A percentile compares a stretch with the other conserved stretches of the same genome.
Conservation (phyloP, 2,113 vertebrate genomes). For the Symphodus melops region DNA sequence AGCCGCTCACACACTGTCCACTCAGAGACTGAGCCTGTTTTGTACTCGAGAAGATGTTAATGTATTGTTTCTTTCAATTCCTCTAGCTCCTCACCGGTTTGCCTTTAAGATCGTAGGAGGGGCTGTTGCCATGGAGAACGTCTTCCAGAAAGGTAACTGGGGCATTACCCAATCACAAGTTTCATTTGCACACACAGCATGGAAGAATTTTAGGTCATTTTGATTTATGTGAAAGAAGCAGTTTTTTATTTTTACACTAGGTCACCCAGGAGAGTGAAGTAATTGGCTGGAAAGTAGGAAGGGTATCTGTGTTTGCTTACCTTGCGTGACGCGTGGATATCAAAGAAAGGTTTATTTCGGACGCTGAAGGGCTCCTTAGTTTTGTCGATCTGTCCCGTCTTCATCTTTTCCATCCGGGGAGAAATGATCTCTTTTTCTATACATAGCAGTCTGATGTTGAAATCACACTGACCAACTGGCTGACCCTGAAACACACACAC, state of each 20-base stretch:
- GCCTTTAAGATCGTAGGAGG: not conserved
- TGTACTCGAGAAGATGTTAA: not conserved
- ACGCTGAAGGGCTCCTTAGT: conserved; percentile 95
- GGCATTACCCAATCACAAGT: not conserved
- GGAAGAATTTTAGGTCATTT: not conserved
- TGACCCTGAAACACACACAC: conserved; percentile 86
- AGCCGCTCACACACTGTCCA: not conserved
- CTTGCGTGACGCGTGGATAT: conserved; percentile 93
- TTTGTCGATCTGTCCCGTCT: conserved; percentile 95
- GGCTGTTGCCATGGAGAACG: conserved; percentile 11
- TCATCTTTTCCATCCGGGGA: conserved; percentile 96
- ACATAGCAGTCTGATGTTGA: conserved; percentile 92
- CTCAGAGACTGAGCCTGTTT: not conserved
- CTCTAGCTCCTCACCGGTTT: conserved; percentile 14
- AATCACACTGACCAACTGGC: conserved; percentile 97
- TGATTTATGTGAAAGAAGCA: not conserved
- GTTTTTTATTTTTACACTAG: not conserved
- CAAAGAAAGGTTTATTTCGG: conserved; percentile 96
- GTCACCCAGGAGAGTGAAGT: not conserved
- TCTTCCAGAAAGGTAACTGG: conserved; percentile 12
- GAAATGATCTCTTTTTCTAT: conserved; percentile 98
- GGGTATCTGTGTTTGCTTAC: conserved; percentile 76
- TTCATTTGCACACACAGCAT: not conserved
- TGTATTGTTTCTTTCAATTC: not conserved
- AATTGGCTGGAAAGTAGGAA: not conserved